A percentile compares a stretch with the other conserved stretches of the same genome.
phyloP scores from a whole-genome alignment of 2,888 invertebrate species.

The Dermolepida albohirtum region DNA sequence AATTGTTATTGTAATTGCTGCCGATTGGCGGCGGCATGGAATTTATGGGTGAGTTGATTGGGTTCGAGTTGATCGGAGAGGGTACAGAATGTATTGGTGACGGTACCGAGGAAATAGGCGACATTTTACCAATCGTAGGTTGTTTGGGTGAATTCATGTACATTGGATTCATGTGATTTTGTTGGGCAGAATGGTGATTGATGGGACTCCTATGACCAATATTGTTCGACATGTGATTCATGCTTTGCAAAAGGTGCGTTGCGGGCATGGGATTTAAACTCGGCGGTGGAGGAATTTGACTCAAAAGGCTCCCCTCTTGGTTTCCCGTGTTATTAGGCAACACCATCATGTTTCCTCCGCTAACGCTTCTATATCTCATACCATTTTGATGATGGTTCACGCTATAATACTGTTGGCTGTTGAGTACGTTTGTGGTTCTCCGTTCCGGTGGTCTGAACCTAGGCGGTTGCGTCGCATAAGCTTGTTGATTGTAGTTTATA shows the following conservation, averaged over 20 bases:
- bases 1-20: slow-evolving; percentile 15
- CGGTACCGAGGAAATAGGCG: slow-evolving; percentile 19
- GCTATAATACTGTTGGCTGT: slow-evolving; percentile 32
- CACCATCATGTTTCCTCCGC: slow-evolving; percentile 32
- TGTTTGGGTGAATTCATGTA: slow-evolving; percentile 23
- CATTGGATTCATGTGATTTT: slow-evolving; percentile 22
- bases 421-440: background rate
- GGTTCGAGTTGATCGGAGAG: slow-evolving; percentile 19
- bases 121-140: slow-evolving; percentile 24
- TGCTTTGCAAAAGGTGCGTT: slow-evolving; percentile 23
- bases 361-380: slow-evolving; percentile 21
- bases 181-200: slow-evolving; percentile 14
- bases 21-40: slow-evolving; percentile 12
- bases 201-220: background rate
- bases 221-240: slow-evolving; percentile 15
- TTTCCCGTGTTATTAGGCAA: background rate
- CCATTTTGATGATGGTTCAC: slow-evolving; percentile 27
- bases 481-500: slow-evolving; percentile 1
- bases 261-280: slow-evolving; percentile 20
- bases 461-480: slow-evolving; percentile 4
- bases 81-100: slow-evolving; percentile 26
- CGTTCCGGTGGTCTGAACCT: slow-evolving; percentile 5
- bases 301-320: slow-evolving; percentile 14
- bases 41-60: slow-evolving; percentile 20
- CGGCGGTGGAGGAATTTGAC: slow-evolving; percentile 19